Conservation (phyloP, 2,113 vertebrate genomes). For the Seriola rivoliana region DNA sequence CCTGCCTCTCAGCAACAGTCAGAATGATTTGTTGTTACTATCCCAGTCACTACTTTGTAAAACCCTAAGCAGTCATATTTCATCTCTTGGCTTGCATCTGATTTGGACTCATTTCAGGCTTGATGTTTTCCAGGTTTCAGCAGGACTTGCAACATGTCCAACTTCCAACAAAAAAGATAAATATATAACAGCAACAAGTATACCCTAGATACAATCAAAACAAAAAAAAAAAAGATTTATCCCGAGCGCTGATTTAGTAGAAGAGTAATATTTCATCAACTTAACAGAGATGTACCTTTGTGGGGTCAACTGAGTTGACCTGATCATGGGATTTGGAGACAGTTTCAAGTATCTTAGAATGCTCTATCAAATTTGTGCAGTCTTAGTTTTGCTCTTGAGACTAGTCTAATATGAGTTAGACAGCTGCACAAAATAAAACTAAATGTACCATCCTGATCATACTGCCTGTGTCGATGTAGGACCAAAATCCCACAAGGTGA, state of each 20-base stretch:
- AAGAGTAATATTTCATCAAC: no score
- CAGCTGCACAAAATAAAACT: no score
- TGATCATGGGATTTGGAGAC: no score
- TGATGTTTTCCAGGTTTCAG: slow-evolving; percentile 40
- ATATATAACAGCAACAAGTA: not conserved
- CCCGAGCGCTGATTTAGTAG: not conserved
- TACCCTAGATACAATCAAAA: not conserved
- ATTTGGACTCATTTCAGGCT: slow-evolving; percentile 13
- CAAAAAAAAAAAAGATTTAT: not conserved
- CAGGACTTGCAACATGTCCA: slow-evolving; percentile 9
- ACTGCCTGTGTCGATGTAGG: no score
- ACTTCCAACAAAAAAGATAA: not conserved
- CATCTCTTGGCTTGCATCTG: slow-evolving; percentile 21
- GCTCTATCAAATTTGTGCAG: no score
- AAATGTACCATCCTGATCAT: no score
- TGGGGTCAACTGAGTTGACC: no score
- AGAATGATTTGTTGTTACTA: not conserved
- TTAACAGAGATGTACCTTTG: no score
- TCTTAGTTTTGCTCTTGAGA: no score
- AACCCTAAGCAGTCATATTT: slow-evolving; percentile 17
- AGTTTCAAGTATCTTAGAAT: no score
- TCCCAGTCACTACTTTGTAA: slow-evolving; percentile 13
- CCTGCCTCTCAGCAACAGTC: not conserved
- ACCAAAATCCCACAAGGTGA: no score
- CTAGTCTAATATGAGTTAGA: no score